Percentiles rank a stretch among this genome's conserved stretches.
These are phyloP conservation scores for Andricus grossulariae DNA, from an alignment of 1,140 invertebrate species.

Conservation along the genomic window DNA sequence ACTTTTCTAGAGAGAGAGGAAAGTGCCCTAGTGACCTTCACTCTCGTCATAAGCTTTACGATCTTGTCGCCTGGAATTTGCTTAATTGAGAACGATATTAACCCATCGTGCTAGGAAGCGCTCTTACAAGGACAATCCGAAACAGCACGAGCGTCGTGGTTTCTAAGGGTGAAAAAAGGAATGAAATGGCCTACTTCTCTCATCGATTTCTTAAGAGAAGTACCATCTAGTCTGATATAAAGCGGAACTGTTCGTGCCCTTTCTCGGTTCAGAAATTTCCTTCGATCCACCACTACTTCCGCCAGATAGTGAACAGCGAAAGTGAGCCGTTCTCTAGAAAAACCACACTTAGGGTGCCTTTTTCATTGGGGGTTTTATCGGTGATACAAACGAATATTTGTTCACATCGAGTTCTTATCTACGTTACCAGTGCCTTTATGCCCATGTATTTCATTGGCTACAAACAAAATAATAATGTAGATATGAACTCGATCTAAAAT, in stretches of 20 bases:
- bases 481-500: no score
- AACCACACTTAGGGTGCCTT: no score
- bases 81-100: conserved; percentile 31
- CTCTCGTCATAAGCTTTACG: background rate
- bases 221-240: conserved; percentile 25
- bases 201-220: conserved; percentile 51
- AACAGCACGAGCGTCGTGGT: conserved; percentile 33
- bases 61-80: conserved; percentile 38
- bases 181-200: conserved; percentile 54
- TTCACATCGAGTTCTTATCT: no score
- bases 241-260: conserved; percentile 9
- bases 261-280: background rate
- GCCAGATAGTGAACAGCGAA: background rate
- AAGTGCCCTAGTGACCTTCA: conserved; percentile 38
- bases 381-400: no score
- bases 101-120: conserved; percentile 27
- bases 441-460: no score
- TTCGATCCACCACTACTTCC: background rate
- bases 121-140: conserved; percentile 40
- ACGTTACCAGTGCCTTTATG: no score
- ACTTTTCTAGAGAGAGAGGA: no score
- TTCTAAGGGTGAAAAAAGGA: conserved; percentile 39
- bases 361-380: no score
- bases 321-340: background rate
- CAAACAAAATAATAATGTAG: no score